Evolutionary conservation across 2,113 vertebrate genomes (phyloP), one percentile per base, ranked within the genome.

Genomic region (Solea solea): DNA sequence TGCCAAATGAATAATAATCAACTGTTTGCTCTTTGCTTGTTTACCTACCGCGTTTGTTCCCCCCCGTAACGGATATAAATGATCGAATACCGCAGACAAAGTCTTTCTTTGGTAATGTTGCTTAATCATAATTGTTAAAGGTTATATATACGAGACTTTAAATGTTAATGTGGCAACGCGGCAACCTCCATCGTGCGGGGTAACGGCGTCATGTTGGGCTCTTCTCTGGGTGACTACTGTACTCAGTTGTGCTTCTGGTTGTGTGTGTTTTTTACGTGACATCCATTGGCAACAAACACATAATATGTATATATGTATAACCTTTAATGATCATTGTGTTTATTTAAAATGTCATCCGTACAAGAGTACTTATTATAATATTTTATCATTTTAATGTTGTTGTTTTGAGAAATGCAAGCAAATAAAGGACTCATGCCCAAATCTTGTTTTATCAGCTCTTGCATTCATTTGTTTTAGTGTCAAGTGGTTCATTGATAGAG

Each of bases 351-450:
- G 74, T 67, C 64, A 73, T 92, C 83, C 76, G 85, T 90, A 88
- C 55, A 69, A 83, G 71, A 85, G 71, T 89, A 72, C 14, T 21
- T 21, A 21, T 21, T 21, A 21, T 21, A 76, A 90, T 90, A 89
- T 86, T 91, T 91, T 87, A 88, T 68, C 74, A 83, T 88, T 90
- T 83, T 84, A 54, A 85, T 72, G 86, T 21, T 90, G 82, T 89
- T 88, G 72, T 88, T 89, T 85, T 67, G 78, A 85, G 69, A 80
- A 81, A 78, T 78, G 86, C 83, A 86, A 91, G 73, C 80, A 83
- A 77, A 62, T 74, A 54, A 75, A 69, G 1, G 9, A 9, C 57
- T 65, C 3, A 0, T 72, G 27, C 42, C 39, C 53, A 28, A 54
- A 74, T 44, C 12, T 0, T 4, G 0, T 64, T 79, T 69, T 56